A percentile compares a stretch with the other conserved stretches of the same genome.
Conservation (phyloP, 2,797 vertebrate species). For the Oophaga sylvatica region DNA sequence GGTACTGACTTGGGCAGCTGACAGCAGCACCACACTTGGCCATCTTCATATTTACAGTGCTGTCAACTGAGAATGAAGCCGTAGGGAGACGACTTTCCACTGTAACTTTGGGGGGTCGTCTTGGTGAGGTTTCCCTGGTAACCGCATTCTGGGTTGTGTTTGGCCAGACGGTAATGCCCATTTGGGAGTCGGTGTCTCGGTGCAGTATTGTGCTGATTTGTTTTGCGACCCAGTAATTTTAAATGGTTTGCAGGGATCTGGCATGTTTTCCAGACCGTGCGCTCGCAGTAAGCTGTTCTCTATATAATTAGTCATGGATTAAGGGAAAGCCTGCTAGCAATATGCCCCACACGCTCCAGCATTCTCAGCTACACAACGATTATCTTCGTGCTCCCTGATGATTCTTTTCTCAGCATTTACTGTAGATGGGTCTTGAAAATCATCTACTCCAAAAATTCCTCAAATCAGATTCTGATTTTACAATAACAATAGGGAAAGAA, state of each 20-base stretch:
- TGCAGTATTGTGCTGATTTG: neutral
- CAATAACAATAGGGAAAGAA: neutral
- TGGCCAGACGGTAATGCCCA: neutral
- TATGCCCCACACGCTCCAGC: constrained; percentile 11
- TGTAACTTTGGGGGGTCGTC: too few species aligned
- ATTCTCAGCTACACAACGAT: neutral
- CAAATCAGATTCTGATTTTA: neutral
- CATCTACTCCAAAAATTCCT: neutral
- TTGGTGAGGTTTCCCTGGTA: too few species aligned
- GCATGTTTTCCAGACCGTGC: neutral
- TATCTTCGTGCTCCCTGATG: neutral
- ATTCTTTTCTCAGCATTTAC: neutral
- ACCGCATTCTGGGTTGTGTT: neutral
- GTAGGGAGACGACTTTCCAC: too few species aligned
- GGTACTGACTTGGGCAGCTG: too few species aligned
- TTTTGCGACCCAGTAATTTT: neutral
- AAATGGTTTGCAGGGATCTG: constrained; percentile 4
- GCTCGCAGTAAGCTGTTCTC: constrained; percentile 27
- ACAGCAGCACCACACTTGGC: too few species aligned
- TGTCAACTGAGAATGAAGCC: too few species aligned
- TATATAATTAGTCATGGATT: constrained; percentile 45
- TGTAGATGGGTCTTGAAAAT: neutral
- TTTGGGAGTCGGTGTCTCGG: neutral
- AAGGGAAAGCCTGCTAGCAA: constrained; percentile 26
- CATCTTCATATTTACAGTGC: too few species aligned